These are phyloP conservation scores for Caenorhabditis sp. DNA, from an alignment of 2,888 invertebrate species.

Conservation along the genomic window DNA sequence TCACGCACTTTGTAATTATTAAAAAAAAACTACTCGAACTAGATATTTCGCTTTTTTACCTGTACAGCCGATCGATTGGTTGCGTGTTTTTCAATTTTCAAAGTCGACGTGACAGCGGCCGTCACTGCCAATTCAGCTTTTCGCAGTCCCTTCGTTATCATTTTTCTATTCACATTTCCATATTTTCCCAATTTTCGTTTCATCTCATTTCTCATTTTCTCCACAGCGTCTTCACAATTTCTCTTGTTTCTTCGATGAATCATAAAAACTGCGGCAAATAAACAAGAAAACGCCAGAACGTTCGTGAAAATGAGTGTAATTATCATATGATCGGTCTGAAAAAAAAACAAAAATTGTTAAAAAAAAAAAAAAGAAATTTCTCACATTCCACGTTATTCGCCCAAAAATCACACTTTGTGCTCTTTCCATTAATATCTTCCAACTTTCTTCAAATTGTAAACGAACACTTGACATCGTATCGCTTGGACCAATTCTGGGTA, in stretches of 20 bases:
- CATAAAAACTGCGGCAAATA: conserved; percentile 23
- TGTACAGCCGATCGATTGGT: too few relatives aligned
- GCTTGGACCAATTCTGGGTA: not conserved
- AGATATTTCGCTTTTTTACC: too few relatives aligned
- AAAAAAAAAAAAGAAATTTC: not conserved
- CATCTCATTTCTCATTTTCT: conserved; percentile 13
- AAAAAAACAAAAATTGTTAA: not conserved
- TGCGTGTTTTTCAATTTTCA: conserved; percentile 18
- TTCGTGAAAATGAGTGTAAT: conserved; percentile 29
- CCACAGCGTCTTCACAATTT: conserved; percentile 16
- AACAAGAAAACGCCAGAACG: conserved; percentile 6
- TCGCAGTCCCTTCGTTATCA: conserved; percentile 31
- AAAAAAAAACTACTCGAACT: too few relatives aligned
- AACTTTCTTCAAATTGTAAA: conserved; percentile 3
- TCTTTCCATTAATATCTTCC: conserved; percentile 5
- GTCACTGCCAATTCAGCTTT: conserved; percentile 35
- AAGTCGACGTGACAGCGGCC: conserved; percentile 24
- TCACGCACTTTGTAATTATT: too few relatives aligned
- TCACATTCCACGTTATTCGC: conserved; percentile 28
- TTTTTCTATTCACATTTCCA: conserved; percentile 15
- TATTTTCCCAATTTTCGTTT: conserved; percentile 17
- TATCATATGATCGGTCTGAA: conserved; percentile 40
- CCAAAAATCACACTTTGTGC: conserved; percentile 34
- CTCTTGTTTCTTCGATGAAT: conserved; percentile 25
- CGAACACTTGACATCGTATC: not conserved